These are phyloP conservation scores for Homarus gammarus DNA, from an alignment of 2,888 invertebrate genomes.

Conservation along the genomic window DNA sequence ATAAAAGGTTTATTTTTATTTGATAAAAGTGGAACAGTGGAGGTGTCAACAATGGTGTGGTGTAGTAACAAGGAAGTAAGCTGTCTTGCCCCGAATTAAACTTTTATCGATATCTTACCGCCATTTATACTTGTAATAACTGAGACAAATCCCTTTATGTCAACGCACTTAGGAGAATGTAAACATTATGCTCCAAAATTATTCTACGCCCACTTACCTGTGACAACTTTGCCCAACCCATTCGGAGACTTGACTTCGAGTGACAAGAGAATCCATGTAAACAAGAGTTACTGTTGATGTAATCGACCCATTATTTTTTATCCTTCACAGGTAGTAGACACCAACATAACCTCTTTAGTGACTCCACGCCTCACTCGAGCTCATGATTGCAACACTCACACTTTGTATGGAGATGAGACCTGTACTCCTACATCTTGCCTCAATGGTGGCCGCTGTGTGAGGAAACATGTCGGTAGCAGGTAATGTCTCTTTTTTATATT, in stretches of 20 bases:
- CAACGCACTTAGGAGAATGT: not conserved
- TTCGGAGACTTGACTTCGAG: not conserved
- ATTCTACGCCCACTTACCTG: not conserved
- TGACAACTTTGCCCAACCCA: not conserved
- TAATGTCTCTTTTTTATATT: not conserved
- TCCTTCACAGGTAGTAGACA: conserved; percentile 67
- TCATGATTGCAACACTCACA: conserved; percentile 34
- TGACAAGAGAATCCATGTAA: no score
- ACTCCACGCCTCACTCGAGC: conserved; percentile 62
- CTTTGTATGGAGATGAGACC: conserved; percentile 16
- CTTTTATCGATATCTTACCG: no score
- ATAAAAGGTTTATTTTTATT: no score
- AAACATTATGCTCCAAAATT: not conserved
- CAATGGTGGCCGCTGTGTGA: conserved; percentile 71
- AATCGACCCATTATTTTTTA: not conserved
- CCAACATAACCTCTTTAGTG: conserved; percentile 67
- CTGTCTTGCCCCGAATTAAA: no score
- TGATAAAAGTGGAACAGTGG: no score
- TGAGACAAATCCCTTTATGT: not conserved
- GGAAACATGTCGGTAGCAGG: conserved; percentile 44
- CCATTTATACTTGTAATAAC: no score
- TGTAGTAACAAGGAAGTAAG: no score
- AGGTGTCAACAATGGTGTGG: no score
- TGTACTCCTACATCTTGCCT: conserved; percentile 50
- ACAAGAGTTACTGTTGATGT: not conserved